Evolutionary conservation across 2,113 vertebrate species (phyloP), one percentile per base, ranked within the genome.

Genomic region (Mystacornis crossleyi): DNA sequence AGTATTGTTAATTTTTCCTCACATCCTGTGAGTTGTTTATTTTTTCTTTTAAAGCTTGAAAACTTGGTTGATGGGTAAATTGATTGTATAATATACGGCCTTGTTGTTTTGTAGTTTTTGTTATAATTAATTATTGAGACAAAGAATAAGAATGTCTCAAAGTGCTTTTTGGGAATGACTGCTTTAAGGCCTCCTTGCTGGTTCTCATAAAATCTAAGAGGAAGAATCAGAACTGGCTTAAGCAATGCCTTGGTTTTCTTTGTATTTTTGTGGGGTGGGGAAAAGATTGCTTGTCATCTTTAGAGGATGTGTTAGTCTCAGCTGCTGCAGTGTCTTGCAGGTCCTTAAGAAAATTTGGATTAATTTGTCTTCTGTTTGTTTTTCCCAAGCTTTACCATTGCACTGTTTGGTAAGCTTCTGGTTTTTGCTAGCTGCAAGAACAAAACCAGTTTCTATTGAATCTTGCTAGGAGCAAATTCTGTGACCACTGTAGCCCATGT

Each of bases 1-100:
- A 96, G 98, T 98, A 67, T 55, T 74, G 29, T 43, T 92, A 20
- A 12, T 91, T 89, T 90, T 60, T 34, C 14, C 13, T 81, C 16
- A 10, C 0, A 1, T 61, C 26, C 36, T 38, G 4, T 47, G 34
- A 81, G 40, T 26, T 67, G 3, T 33, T 54, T 40, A 4, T 0
- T 61, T 90, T 74, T 69, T 38, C 13, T 72, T 83, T 69, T 31
- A 45, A 69, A 48, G 6, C 28, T 85, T 82, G 60, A 24, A 73
- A 71, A 43, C 7, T 55, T 54, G 8, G 9, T 33, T 65, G 51
- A 65, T 51, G 48, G 24, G 9, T 72, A 31, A 71, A 43, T 81
- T 74, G 48, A 34, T 80, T 15, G n/a, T 60, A 6, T 10, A 60
- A 12, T 50, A 2, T 23, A 5, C 66, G 15, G 4, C 64, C 31